Base-by-base conservation (phyloP, 2,797 vertebrate genomes). In the Cynopterus sphinx region DNA sequence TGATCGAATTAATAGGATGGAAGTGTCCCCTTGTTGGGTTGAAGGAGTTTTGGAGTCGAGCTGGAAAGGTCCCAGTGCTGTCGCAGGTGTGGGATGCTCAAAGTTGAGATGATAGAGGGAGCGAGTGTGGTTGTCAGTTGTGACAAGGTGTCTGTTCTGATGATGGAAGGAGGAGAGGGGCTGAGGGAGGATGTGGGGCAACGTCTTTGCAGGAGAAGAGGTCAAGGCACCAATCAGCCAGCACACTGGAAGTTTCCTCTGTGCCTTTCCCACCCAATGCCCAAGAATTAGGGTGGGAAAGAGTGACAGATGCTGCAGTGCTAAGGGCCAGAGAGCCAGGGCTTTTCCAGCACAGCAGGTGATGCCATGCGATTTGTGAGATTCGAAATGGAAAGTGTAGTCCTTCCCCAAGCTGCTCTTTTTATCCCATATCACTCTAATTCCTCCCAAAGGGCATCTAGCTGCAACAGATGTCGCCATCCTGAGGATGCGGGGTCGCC, bases 381-480 rank as follows among this genome's bases (percentile, higher is more conserved):
- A 26, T 65, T 79, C 39, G 4, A 2, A 16, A 13, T 9, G 2
- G 67, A 68, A 71, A 26, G n/a, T 17, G 41, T 17, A 89, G 53
- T 46, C 9, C 51, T 65, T 31, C 65, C 21, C n/a, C 0, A 13
- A 39, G 10, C 22, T 77, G 63, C 65, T 95, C 74, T 94, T 97
- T 94, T 93, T 94, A 91, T 83, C 43, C 74, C n/a, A 39, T 15
- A 36, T 89, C 74, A 33, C 57, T 81, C 68, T 83, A 78, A 96
- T 87, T 82, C 83, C 71, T 75, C 78, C 74, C 79, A 74, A 26
- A 95, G 87, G 78, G 63, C 87, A 83, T 89, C 94, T 91, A 90
- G 71, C 86, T 31, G 65, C 82, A 75, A 53, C 46, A 55, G 81
- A 65, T 49, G 46, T 75, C n/a, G 4, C 39, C n/a, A 41, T n/a